Evolutionary conservation across 2,113 vertebrate genomes (phyloP), one percentile per base, ranked within the genome.

Genomic region (Climacteris rufus): DNA sequence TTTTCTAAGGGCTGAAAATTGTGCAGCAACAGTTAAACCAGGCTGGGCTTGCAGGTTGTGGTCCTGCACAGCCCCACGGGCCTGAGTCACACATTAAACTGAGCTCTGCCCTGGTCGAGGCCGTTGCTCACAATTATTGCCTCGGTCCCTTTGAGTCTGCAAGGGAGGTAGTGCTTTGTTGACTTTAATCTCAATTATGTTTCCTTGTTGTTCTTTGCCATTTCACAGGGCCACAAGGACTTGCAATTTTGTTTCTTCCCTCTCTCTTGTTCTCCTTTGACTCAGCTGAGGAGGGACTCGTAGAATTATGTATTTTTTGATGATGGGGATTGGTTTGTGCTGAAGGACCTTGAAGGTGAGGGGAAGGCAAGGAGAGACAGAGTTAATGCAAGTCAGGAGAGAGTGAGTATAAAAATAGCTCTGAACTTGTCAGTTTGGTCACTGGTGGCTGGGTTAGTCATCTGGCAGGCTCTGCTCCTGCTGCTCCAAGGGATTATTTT

Each of bases 391-490:
- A 89, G 92, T 89, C 83, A 64, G 83, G 96, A 95, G 93, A 95
- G 90, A 95, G 96, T 89, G 92, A 71, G 83, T 80, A 17, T 79
- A 96, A 96, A 95, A 96, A 95, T 96, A 96, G 87, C 96, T 56
- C 54, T 87, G 83, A 94, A 95, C 80, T 93, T 96, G 93, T 92
- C 83, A 81, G 50, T 89, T 90, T 90, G 93, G 93, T 95, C 81
- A 37, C 87, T 80, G 86, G 92, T 84, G 83, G 87, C 83, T 97
- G 97, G 96, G 94, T 98, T 97, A 98, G 89, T 97, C 97, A 96
- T 93, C 88, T 97, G 97, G 96, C 97, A 87, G 61, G 56, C 85
- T 92, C 89, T 53, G 87, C 83, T 90, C 68, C 85, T 93, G 84
- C 95, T 89, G 93, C 76, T 95, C 86, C 70, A 10, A 92, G 90